Conservation (phyloP, 2,113 vertebrate genomes). For the Orcinus orca region DNA sequence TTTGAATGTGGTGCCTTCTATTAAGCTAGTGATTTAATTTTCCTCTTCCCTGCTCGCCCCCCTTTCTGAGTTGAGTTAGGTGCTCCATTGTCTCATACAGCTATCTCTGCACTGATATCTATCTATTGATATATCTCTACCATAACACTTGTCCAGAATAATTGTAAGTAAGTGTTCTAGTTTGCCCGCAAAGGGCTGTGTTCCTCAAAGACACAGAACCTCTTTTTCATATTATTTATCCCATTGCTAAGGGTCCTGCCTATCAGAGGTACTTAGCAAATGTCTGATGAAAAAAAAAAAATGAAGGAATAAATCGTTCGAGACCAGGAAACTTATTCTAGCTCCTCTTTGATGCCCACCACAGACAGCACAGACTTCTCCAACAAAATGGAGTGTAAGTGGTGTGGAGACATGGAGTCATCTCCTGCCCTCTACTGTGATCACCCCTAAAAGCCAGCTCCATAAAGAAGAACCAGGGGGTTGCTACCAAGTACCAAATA, state of each 20-base stretch:
- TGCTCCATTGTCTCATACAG: not conserved
- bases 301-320: not conserved
- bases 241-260: not conserved
- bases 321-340: not conserved
- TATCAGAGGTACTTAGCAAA: not conserved
- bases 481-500: not conserved
- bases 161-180: not conserved
- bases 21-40: not conserved
- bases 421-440: not conserved
- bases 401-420: not conserved
- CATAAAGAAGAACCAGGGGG: not conserved
- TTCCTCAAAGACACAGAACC: not conserved
- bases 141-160: not conserved
- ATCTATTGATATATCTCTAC: not conserved
- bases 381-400: not conserved
- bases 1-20: not conserved
- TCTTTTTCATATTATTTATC: not conserved
- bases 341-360: not conserved
- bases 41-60: not conserved
- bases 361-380: not conserved
- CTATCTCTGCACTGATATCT: not conserved
- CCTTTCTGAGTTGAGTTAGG: not conserved
- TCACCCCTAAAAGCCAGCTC: not conserved
- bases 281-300: not conserved
- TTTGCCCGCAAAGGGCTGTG: not conserved